Base-by-base conservation (phyloP, 2,888 invertebrate species). In the Anagyrus pseudococci region DNA sequence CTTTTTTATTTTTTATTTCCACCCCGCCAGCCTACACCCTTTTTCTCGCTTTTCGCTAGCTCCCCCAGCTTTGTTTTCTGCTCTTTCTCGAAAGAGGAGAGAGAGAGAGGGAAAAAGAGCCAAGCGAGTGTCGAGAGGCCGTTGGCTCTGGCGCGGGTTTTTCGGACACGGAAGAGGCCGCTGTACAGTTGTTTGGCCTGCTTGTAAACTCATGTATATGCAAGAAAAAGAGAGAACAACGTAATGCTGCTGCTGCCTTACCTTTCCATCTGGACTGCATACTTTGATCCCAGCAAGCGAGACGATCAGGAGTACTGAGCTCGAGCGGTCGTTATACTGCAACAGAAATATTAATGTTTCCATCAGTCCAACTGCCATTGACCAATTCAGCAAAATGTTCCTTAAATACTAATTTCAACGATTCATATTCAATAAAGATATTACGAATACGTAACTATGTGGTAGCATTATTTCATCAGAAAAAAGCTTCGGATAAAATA, bases 221-320 rank as follows among this genome's bases (percentile, higher is more conserved):
- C n/a, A n/a, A n/a, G n/a, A n/a, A n/a, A n/a, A n/a, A 41, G 6
- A 6, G 41, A 10, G 41, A 15, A 15, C 4, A 41, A 15, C 20
- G 19, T 23, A 29, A 10, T 10, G 29, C 10, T 29, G 10, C 29
- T n/a, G n/a, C n/a, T n/a, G n/a, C n/a, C 83, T 84, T 81, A 92
- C 92, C 88, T 91, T 90, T 78, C 91, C 91, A 81, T 89, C 89
- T 81, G 89, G 88, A 80, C 90, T 90, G 88, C 91, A 91, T 84
- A 92, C 89, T 85, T 91, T 91, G 81, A 92, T 89, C 71, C 92
- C 92, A 55, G 89, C 86, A 71, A 91, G 84, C 25, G 91, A 90
- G 70, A 92, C 87, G 74, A 90, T 88, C 75, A 92, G 83, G 67
- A 90, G 83, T 69, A 92, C 90, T 49, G 88, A 86, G 72, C 88